Percentiles rank a stretch among this genome's conserved stretches.
phyloP scores from a whole-genome alignment of 2,888 invertebrate genomes.

The Mimas tiliae region DNA sequence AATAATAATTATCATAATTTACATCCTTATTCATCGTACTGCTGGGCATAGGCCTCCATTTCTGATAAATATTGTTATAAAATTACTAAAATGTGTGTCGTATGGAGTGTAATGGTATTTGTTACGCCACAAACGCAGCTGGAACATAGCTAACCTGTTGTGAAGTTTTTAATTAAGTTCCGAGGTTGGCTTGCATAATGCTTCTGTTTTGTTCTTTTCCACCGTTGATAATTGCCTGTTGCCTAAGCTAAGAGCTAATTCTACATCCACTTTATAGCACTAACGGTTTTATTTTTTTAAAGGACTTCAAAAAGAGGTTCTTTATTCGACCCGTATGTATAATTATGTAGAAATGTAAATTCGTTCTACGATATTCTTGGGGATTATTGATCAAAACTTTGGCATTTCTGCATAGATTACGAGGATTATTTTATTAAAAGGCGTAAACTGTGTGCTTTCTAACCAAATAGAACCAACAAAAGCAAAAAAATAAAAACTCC shows the following conservation, averaged over 20 bases:
- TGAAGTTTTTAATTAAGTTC: constrained; percentile 79
- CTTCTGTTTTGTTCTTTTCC: constrained; percentile 50
- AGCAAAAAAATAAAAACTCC: no score
- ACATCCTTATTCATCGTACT: no score
- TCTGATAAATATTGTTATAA: neutral
- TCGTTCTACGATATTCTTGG: no score
- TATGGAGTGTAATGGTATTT: constrained; percentile 36
- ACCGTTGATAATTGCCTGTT: constrained; percentile 55
- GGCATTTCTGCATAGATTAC: no score
- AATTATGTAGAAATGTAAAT: no score
- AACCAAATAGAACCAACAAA: no score
- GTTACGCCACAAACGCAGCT: constrained; percentile 45
- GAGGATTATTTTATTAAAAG: no score
- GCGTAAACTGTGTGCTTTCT: no score
- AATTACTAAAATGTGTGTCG: constrained; percentile 3
- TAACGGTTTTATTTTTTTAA: neutral
- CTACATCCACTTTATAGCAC: constrained; percentile 31
- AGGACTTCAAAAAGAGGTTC: neutral
- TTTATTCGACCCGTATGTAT: no score
- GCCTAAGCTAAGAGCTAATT: constrained; percentile 46
- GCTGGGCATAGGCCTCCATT: no score
- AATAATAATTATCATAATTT: no score
- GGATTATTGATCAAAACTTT: no score
- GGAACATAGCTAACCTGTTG: constrained; percentile 70
- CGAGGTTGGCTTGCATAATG: constrained; percentile 51